Evolutionary conservation across 2,113 vertebrate species (phyloP).

Genomic region (Paracanthobrama guichenoti): DNA sequence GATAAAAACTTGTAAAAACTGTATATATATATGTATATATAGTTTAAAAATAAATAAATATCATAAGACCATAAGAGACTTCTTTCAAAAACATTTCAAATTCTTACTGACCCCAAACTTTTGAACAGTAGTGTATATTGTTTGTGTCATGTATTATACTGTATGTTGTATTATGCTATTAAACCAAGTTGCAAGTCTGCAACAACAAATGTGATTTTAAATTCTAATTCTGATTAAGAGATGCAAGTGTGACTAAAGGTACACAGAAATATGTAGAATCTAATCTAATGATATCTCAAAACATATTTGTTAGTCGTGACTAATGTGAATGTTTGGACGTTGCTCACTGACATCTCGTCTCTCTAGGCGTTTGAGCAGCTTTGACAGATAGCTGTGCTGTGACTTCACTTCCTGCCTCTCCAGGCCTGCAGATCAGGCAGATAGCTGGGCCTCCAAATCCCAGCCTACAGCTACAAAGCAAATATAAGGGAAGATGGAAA

Average conservation of each 20-base stretch:
- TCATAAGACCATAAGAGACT: too few relatives aligned
- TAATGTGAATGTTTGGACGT: background rate
- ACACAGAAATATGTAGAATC: background rate
- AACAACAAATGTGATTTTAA: background rate
- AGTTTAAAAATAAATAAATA: too few relatives aligned
- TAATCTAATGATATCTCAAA: background rate
- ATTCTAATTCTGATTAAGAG: background rate
- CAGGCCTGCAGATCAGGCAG: conserved; percentile 10
- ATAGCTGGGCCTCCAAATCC: conserved; percentile 30
- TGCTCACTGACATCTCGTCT: background rate
- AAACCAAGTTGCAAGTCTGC: background rate
- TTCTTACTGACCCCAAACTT: background rate
- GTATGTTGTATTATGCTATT: background rate
- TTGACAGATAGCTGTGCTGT: background rate
- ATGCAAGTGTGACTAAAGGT: background rate
- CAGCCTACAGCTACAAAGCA: conserved; percentile 18
- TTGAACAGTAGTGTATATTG: background rate
- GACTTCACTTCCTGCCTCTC: conserved; percentile 16
- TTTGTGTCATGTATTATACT: too few relatives aligned
- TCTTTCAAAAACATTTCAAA: background rate
- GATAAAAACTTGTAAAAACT: too few relatives aligned
- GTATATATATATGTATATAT: too few relatives aligned
- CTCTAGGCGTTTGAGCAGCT: background rate
- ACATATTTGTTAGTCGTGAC: background rate
- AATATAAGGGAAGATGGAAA: conserved; percentile 17